phyloP scores from a whole-genome alignment of 2,113 vertebrate genomes.

The Protomyctophum bolini region DNA sequence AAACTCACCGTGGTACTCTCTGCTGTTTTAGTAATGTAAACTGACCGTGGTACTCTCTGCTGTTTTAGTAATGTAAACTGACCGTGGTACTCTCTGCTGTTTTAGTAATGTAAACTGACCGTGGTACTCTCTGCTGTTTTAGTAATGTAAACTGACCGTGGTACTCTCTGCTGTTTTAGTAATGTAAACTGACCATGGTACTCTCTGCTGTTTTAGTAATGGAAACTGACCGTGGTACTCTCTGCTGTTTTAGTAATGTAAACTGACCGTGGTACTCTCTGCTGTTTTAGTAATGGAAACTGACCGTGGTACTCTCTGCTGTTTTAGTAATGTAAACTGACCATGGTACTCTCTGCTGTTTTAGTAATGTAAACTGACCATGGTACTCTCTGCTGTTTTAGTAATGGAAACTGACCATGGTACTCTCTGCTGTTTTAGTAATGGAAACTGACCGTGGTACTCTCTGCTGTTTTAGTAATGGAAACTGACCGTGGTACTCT shows the following conservation, averaged over 20 bases:
- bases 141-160: conserved; percentile 32
- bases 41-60: conserved; percentile 42
- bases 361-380: conserved; percentile 30
- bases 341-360: conserved; percentile 49
- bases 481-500: conserved; percentile 38
- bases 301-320: conserved; percentile 42
- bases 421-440: conserved; percentile 46
- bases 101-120: conserved; percentile 33
- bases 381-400: conserved; percentile 49
- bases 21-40: conserved; percentile 42
- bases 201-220: conserved; percentile 44
- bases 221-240: conserved; percentile 37
- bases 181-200: conserved; percentile 35
- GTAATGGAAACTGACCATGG: conserved; percentile 33
- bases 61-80: conserved; percentile 37
- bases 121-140: conserved; percentile 49
- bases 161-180: conserved; percentile 47
- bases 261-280: conserved; percentile 41
- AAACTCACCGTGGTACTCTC: conserved; percentile 39
- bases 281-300: conserved; percentile 42
- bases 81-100: conserved; percentile 48
- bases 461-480: conserved; percentile 44
- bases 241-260: conserved; percentile 43
- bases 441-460: conserved; percentile 35
- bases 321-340: conserved; percentile 39